These are phyloP conservation scores for Trichopria drosophilae DNA, from an alignment of 2,888 invertebrate genomes.

Conservation along the genomic window DNA sequence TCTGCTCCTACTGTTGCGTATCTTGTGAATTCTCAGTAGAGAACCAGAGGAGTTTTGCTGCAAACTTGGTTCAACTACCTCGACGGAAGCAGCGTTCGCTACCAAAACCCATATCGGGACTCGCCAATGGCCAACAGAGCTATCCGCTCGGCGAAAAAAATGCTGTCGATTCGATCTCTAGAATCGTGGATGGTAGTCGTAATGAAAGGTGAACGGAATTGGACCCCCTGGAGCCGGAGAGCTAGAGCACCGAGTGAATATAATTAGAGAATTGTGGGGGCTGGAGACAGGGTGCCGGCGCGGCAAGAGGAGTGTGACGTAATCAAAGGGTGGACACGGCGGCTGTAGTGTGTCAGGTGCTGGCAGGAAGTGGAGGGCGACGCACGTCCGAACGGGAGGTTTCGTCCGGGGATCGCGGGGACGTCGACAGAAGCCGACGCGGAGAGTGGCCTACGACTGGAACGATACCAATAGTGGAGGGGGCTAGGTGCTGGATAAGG, in stretches of 20 bases:
- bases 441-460: conserved; percentile 39
- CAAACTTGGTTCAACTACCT: not conserved
- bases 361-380: conserved; percentile 35
- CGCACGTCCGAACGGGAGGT: conserved; percentile 26
- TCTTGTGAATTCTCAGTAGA: not conserved
- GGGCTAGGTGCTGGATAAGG: conserved; percentile 32
- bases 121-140: not conserved
- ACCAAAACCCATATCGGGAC: not conserved
- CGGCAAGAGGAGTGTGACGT: conserved; percentile 45
- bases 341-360: conserved; percentile 35
- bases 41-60: not conserved
- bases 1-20: not conserved
- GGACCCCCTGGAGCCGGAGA: conserved; percentile 52
- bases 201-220: conserved; percentile 59
- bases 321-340: conserved; percentile 56
- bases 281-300: conserved; percentile 30
- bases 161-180: conserved; percentile 51
- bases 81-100: conserved; percentile 10
- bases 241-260: conserved; percentile 53
- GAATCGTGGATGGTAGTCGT: conserved; percentile 53
- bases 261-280: conserved; percentile 57
- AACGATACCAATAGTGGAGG: conserved; percentile 19
- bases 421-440: conserved; percentile 37
- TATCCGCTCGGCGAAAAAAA: conserved; percentile 36
- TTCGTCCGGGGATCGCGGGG: conserved; percentile 17